Base-by-base conservation (phyloP, 2,888 invertebrate genomes). In the Parnassius glacialis region DNA sequence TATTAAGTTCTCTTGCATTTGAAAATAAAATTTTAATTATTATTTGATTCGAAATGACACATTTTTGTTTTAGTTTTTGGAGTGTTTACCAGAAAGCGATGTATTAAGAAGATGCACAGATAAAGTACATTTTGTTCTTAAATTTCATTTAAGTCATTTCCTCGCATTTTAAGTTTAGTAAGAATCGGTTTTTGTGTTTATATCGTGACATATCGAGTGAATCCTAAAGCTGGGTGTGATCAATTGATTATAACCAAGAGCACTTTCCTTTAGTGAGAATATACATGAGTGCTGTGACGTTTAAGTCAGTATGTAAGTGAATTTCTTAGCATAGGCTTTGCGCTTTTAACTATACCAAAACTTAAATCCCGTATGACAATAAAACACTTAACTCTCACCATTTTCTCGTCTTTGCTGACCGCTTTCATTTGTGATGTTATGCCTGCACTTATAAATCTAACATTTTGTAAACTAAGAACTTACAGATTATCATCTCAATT, bases 231-330 rank as follows among this genome's bases (percentile, higher is more conserved):
- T 34, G n/a, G 44, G n/a, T 56, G 41, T 34, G 34, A 55, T 50
- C 42, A n/a, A 43, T 52, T 44, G 51, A 41, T 56, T 56, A 50
- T 25, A 52, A 65, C 61, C 59, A 52, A 59, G 43, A 60, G 64
- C 70, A 70, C 70, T 67, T 65, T 64, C 67, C 70, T 68, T 66
- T 75, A 76, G 75, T 83, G 74, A 74, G 72, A 77, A 62, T 70
- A 81, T 85, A 61, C 78, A 85, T 83, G 79, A 78, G 90, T 84
- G 90, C 90, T 90, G 90, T 90, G 90, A 90, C 90, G 85, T 81
- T 75, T 74, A 83, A 90, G 90, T 90, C 90, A 90, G 84, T 90
- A 88, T 85, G 68, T 87, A 83, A 85, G 83, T 84, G 73, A 75
- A 73, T 74, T 72, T 70, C 66, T 75, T 87, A 88, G 81, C 72